Evolutionary conservation across 2,113 vertebrate genomes (phyloP).

Genomic region (Pseudopipra pipra): DNA sequence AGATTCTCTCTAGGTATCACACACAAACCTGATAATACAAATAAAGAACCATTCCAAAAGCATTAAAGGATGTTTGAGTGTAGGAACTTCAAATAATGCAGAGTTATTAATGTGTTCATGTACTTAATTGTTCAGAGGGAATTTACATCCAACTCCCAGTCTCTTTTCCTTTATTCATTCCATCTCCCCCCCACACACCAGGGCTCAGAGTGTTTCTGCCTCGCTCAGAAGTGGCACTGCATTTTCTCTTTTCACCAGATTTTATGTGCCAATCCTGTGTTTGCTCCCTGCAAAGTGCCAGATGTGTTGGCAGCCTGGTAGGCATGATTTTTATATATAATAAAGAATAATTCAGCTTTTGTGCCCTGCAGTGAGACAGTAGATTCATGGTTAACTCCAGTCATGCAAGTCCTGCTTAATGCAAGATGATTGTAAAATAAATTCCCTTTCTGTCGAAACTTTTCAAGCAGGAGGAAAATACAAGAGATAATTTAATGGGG

Average conservation of each 20-base stretch:
- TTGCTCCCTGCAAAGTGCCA: not conserved
- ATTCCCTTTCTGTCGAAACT: not conserved
- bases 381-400: not conserved
- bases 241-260: not conserved
- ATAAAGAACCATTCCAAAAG: not conserved
- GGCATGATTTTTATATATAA: not conserved
- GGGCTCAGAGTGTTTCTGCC: not conserved
- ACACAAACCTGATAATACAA: not conserved
- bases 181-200: not conserved
- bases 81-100: not conserved
- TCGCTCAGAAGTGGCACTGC: not conserved
- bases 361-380: not conserved
- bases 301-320: not conserved
- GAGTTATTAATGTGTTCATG: not conserved
- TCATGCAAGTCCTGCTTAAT: not conserved
- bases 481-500: conserved; percentile 4
- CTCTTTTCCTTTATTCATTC: too few relatives aligned
- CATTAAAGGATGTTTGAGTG: not conserved
- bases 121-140: not conserved
- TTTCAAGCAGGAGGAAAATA: conserved; percentile 9
- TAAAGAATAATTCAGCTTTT: not conserved
- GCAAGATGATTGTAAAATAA: not conserved
- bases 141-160: not conserved
- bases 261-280: not conserved
- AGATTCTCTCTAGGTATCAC: not conserved